Conservation (phyloP, 2,113 vertebrate species). For the Phyllostomus discolor region DNA sequence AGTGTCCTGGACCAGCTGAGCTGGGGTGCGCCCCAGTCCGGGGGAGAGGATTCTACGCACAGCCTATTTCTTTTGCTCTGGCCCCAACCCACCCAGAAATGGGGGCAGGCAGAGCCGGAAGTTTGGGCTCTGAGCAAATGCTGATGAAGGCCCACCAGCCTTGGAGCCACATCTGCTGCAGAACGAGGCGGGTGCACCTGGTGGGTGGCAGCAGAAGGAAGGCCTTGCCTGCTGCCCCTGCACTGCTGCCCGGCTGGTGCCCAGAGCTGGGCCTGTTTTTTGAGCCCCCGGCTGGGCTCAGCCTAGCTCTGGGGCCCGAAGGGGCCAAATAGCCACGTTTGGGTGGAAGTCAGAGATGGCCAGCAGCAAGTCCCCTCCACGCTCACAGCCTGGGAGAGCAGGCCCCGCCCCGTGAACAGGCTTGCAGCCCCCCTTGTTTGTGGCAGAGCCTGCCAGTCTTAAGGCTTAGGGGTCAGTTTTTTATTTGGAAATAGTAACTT, state of each 20-base stretch:
- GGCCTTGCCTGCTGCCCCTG: no score
- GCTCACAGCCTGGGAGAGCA: fast-evolving
- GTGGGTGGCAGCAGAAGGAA: background rate
- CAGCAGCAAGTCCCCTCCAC: fast-evolving
- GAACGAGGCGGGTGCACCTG: background rate
- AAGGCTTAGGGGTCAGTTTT: background rate
- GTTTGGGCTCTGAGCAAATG: background rate
- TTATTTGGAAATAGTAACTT: background rate
- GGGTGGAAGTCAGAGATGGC: background rate
- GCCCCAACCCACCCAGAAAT: fast-evolving
- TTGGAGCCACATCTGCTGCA: fast-evolving
- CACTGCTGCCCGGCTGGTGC: background rate
- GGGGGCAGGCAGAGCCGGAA: background rate
- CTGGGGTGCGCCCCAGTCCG: background rate
- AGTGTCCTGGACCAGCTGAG: no score
- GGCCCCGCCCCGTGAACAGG: background rate
- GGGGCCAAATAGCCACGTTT: background rate
- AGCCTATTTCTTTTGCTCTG: background rate
- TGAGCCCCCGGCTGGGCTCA: fast-evolving
- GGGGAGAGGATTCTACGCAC: background rate
- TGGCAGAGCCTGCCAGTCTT: fast-evolving
- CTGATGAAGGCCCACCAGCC: background rate
- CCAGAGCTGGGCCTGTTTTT: background rate
- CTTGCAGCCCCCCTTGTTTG: background rate
- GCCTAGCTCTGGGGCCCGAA: background rate